Evolutionary conservation across 2,113 vertebrate genomes (phyloP), one percentile per base, ranked within the genome.

Genomic region (Cepphus grylle): DNA sequence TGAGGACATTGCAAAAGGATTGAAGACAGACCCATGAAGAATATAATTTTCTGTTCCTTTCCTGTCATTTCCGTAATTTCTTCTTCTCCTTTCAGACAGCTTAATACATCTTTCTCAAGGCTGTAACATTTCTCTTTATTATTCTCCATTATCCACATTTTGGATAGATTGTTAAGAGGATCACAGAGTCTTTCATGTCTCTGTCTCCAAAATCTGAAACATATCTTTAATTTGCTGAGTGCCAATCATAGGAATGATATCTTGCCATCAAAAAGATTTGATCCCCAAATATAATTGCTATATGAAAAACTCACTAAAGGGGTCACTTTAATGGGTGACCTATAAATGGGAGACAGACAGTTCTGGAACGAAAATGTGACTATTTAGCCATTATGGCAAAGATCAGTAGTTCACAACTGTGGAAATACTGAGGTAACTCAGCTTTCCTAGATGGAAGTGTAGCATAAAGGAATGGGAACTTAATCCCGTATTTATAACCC

Each of bases 381-480:
- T 93, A 40, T 59, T 94, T 36, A 93, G 77, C 56, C n/a, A 49
- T 81, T 88, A 93, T 92, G 94, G 92, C 90, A 93, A 90, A 90
- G 80, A 96, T 59, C 47, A 43, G 90, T 63, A 72, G 56, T 58
- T 91, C 53, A 76, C 27, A 90, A 87, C 45, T 58, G 58, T 96
- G 95, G 94, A 96, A 97, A 96, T 43, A 90, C 84, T 97, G 96
- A 96, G 70, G 78, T 94, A 96, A 94, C 62, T 82, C 70, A 43
- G 49, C 62, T 95, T 96, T 96, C 90, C 92, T 91, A 95, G 66
- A 85, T 87, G 93, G 89, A 97, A 94, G 90, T 70, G 25, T 79
- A 93, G 73, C 22, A 72, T 94, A 85, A 94, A 95, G 87, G 90
- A 95, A 96, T 82, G 89, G 69, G 78, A 94, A 96, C 40, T 87